Percentiles rank a stretch among this genome's conserved stretches.
Evolutionary conservation across 2,113 vertebrate species (phyloP).

Genomic region (Perca schrenkii): DNA sequence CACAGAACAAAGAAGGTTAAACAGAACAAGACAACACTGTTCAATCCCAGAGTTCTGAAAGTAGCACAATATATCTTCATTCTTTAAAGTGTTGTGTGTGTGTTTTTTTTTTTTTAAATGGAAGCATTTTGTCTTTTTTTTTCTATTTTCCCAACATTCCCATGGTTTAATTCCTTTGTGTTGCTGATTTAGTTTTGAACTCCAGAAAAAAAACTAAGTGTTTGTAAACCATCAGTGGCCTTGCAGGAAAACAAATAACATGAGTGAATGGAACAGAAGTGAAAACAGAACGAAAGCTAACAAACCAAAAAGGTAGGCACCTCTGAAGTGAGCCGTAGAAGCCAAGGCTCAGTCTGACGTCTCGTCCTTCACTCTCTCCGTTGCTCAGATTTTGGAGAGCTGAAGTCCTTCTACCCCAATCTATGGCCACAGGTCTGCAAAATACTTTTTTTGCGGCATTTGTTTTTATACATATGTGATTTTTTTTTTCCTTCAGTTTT

Average conservation of each 20-base stretch:
- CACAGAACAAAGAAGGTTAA: slow-evolving; percentile 79
- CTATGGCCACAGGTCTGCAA: slow-evolving; percentile 94
- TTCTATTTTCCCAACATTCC: slow-evolving; percentile 65
- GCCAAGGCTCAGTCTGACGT: slow-evolving; percentile 88
- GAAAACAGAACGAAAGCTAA: slow-evolving; percentile 73
- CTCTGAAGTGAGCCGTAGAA: slow-evolving; percentile 91
- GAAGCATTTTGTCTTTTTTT: slow-evolving; percentile 90
- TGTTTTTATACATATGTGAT: slow-evolving; percentile 68
- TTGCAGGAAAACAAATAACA: slow-evolving; percentile 69
- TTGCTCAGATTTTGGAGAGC: slow-evolving; percentile 75
- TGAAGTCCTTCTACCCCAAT: slow-evolving; percentile 80
- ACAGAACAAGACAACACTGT: slow-evolving; percentile 89
- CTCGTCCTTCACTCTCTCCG: slow-evolving; percentile 79
- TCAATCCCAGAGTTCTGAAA: slow-evolving; percentile 97
- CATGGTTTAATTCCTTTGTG: slow-evolving; percentile 66
- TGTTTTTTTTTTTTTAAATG: slow-evolving; percentile 76
- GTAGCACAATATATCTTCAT: slow-evolving; percentile 91
- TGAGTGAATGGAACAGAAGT: slow-evolving; percentile 59
- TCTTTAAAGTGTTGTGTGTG: slow-evolving; percentile 89
- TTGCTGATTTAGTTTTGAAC: slow-evolving; percentile 82
- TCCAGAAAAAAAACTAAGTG: slow-evolving; percentile 82
- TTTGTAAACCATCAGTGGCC: slow-evolving; percentile 86
- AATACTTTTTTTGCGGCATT: slow-evolving; percentile 85
- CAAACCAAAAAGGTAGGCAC: slow-evolving; percentile 89
- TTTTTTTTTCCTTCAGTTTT: slow-evolving; percentile 79